Percentiles rank a stretch among this genome's conserved stretches.
These are phyloP conservation scores for Caenorhabditis zanzibari DNA, from an alignment of 2,888 invertebrate genomes.

Conservation along the genomic window DNA sequence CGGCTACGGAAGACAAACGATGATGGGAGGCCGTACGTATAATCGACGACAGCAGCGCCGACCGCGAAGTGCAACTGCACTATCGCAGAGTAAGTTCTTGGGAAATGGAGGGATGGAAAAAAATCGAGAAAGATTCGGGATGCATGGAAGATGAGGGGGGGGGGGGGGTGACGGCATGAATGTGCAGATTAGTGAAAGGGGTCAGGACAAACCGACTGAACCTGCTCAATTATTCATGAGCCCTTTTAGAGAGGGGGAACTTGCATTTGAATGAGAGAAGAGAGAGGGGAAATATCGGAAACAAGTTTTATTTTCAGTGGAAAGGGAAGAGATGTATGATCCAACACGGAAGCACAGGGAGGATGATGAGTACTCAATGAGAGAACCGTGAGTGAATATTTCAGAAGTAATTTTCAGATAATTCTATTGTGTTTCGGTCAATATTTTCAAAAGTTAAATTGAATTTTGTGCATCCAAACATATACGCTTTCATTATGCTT, in stretches of 20 bases:
- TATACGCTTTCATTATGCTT: constrained; percentile 48
- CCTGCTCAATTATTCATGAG: constrained; percentile 54
- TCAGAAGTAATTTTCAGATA: neutral
- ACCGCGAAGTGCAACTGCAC: constrained; percentile 76
- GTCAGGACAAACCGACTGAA: constrained; percentile 35
- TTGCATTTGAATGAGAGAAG: neutral
- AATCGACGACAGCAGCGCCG: constrained; percentile 71
- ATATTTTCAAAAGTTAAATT: neutral
- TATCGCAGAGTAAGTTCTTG: constrained; percentile 73
- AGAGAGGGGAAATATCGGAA: neutral
- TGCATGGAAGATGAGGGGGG: constrained; percentile 39
- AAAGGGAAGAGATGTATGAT: constrained; percentile 73
- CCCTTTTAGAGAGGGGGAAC: constrained; percentile 12
- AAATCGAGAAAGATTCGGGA: constrained; percentile 2
- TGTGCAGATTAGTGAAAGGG: constrained; percentile 43
- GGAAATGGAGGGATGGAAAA: neutral
- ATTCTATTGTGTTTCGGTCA: neutral
- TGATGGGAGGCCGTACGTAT: constrained; percentile 56
- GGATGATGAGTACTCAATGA: constrained; percentile 54
- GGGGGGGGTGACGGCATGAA: constrained; percentile 44
- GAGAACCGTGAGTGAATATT: constrained; percentile 54
- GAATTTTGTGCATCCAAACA: constrained; percentile 29
- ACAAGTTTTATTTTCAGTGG: constrained; percentile 67
- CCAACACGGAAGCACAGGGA: constrained; percentile 43
- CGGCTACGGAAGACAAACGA: constrained; percentile 67